phyloP scores from a whole-genome alignment of 2,888 invertebrate genomes.

The Loripinus fragilis region DNA sequence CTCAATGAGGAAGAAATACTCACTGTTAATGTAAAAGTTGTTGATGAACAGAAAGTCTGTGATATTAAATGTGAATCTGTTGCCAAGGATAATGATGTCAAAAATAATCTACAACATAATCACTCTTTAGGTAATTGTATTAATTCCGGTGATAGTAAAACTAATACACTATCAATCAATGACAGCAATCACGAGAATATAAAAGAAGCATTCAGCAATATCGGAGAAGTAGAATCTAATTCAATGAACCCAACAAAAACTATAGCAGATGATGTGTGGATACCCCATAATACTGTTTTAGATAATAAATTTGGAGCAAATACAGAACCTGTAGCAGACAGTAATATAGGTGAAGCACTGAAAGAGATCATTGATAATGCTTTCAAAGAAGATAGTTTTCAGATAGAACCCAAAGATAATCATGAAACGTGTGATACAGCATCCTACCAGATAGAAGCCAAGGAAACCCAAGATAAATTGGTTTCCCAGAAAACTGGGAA shows the following conservation, averaged over 20 bases:
- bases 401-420: constrained; percentile 20
- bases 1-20: constrained; percentile 68
- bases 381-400: constrained; percentile 10
- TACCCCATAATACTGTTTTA: not conserved
- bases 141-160: not conserved
- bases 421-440: constrained; percentile 12
- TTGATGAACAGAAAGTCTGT: constrained; percentile 54
- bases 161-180: not conserved
- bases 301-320: not conserved
- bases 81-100: not conserved
- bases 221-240: not conserved
- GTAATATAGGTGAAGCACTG: constrained; percentile 2
- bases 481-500: too few species aligned
- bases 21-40: constrained; percentile 71
- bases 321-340: not conserved
- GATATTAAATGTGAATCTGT: constrained; percentile 51
- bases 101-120: not conserved
- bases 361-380: constrained; percentile 20
- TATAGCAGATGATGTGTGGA: not conserved
- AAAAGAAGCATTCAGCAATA: not conserved
- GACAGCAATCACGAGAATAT: not conserved
- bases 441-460: not conserved
- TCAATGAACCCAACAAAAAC: not conserved
- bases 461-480: not conserved
- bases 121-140: not conserved